Evolutionary conservation across 2,113 vertebrate genomes (phyloP).

Genomic region (Semnornis frantzii): DNA sequence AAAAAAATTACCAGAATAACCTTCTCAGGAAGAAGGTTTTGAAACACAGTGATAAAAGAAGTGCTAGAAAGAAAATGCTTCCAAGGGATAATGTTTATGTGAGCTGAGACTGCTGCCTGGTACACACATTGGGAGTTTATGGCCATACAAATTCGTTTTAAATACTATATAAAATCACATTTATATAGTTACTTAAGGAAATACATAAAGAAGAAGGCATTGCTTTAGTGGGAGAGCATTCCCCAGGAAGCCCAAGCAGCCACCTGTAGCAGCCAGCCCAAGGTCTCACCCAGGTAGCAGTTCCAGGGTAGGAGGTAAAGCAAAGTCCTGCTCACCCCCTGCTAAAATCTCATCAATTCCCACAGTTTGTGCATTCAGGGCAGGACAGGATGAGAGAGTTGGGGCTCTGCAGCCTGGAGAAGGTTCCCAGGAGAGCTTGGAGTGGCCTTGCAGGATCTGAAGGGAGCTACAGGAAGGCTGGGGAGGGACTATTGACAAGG

Average conservation of each 20-base stretch:
- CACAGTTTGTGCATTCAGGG: background rate
- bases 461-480: too few relatives aligned
- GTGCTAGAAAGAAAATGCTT: background rate
- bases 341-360: background rate
- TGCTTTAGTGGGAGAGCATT: background rate
- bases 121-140: background rate
- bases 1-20: background rate
- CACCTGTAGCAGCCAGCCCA: background rate
- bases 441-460: too few relatives aligned
- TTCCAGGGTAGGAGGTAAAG: background rate
- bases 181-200: background rate
- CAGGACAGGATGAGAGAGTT: background rate
- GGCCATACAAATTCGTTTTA: background rate
- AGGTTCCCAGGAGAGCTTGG: too few relatives aligned
- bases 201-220: fast-evolving
- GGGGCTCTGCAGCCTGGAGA: too few relatives aligned
- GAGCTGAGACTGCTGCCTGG: background rate
- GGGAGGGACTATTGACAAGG: too few relatives aligned
- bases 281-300: background rate
- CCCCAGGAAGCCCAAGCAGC: fast-evolving
- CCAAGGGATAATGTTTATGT: background rate
- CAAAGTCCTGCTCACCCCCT: background rate
- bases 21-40: background rate
- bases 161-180: background rate
- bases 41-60: background rate